Base-by-base conservation (phyloP, 1,140 invertebrate genomes). In the Cydia fagiglandana region DNA sequence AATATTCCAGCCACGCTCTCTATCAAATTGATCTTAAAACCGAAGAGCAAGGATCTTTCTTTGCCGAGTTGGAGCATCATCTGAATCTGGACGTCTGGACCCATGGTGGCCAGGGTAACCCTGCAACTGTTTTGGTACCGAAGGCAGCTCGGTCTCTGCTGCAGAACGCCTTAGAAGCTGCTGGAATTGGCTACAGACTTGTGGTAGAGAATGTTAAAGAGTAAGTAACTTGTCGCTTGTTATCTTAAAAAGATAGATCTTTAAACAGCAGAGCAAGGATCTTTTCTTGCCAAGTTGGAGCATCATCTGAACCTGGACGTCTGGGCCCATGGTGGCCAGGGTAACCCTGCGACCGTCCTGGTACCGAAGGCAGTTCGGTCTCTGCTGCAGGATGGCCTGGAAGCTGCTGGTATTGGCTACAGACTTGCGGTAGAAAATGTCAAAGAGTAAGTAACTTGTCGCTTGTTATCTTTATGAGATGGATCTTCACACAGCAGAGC, bases 121-220 rank as follows among this genome's bases (percentile, higher is more conserved):
- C 81, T 4, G 79, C 76, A 12, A 7, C 64, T 4, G 50, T 81
- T 4, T 68, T 79, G 4, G 79, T 81, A 0, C 75, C 79, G 6
- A 79, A 76, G 10, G 13, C 64, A 10, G 30, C 74, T 17, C 74
- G 64, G 15, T 30, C 77, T 10, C 17, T 34, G 1, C 76, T 83
- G 13, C 64, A 79, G 66, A 38, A 75, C 28, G 75, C 34, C 10
- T 70, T 83, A 0, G 15, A 77, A 5, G 41, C 61, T 6, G 73
- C 73, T 50, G 77, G 77, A 34, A 64, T 83, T 1, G 13, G 64
- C 15, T 83, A 78, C 50, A 70, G n/a, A 24, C 47, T 81, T 47
- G 74, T 56, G 53, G 75, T 75, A 12, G 78, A 81, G 17, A 81
- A 83, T 73, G 75, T 83, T 73, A 81, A 80, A 76, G 80, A 83